Evolutionary conservation across 2,888 invertebrate species (phyloP), one percentile per base, ranked within the genome.

Genomic region (Drosophila nigricruria): DNA sequence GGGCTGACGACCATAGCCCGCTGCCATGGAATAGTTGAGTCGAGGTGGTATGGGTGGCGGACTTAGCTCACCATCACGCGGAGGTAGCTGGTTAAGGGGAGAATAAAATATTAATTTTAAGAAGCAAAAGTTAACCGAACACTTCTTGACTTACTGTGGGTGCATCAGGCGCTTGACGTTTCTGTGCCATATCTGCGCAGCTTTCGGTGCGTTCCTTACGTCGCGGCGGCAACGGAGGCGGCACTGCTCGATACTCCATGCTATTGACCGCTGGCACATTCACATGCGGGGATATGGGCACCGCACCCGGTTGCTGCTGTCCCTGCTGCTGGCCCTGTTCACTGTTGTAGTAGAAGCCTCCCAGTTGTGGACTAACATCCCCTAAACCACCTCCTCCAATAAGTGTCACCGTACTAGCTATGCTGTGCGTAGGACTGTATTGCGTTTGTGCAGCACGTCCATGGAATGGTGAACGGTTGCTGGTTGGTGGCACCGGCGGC

Each of bases 41-140:
- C 95, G 93, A 14, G 95, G 96, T 47, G 95, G 95, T 77, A 95
- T 93, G 57, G 95, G 95, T 10, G 96, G 95, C 42, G 95, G 95
- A 81, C 95, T 94, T 54, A 94, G 93, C 89, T 96, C 96, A 70
- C 96, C 94, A 90, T 96, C 96, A 68, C 96, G 94, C 9, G 95
- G 96, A 57, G 96, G 96, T 87, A 96, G 93, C 93, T 93, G 54
- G 16, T 6, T 32, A 10, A 42, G 3, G 18, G 10, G n/a, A 38
- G 25, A 20, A 12, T n/a, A 45, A 36, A 27, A 54, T 34, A 23
- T 9, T 20, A 12, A 0, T 14, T 20, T 5, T 23, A 34, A 43
- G 12, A 16, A 8, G 18, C 0, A 18, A 45, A 27, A 9, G 3
- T 16, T 30, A 5, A 14, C 1, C 9, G n/a, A 5, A 25, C 4